These are phyloP conservation scores for Hoplostethus mediterraneus DNA, from an alignment of 2,797 vertebrate genomes.

Conservation along the genomic window DNA sequence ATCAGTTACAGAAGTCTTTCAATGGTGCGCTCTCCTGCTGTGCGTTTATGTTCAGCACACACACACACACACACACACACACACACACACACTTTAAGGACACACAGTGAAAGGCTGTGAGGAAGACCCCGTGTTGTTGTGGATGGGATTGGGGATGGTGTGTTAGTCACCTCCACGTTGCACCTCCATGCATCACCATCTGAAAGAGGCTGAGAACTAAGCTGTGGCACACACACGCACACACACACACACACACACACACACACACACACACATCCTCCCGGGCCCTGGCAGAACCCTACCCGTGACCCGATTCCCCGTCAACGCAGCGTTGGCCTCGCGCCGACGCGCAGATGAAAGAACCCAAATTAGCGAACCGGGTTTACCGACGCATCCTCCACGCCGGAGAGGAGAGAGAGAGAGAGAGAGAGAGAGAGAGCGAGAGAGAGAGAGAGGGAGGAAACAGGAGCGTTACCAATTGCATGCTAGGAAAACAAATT, in stretches of 20 bases:
- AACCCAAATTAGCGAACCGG: conserved; percentile 70
- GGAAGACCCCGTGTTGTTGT: conserved; percentile 46
- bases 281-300: conserved; percentile 60
- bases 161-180: conserved; percentile 68
- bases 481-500: conserved; percentile 74
- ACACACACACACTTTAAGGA: conserved; percentile 7
- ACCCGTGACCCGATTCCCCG: conserved; percentile 56
- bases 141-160: conserved; percentile 72
- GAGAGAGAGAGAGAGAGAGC: conserved; percentile 24
- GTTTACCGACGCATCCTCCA: no score
- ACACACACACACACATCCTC: conserved; percentile 28
- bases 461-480: conserved; percentile 77
- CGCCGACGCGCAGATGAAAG: conserved; percentile 65
- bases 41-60: conserved; percentile 9
- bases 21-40: background rate
- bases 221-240: conserved; percentile 46
- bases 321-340: conserved; percentile 47
- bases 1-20: background rate
- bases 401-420: conserved; percentile 18
- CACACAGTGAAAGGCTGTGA: conserved; percentile 16
- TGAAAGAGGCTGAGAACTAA: conserved; percentile 66
- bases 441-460: conserved; percentile 27
- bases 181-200: conserved; percentile 64
- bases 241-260: conserved; percentile 1
- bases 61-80: conserved; percentile 8